Evolutionary conservation across 2,888 invertebrate genomes (phyloP).

Genomic region (Nephrocerus scutellatus): DNA sequence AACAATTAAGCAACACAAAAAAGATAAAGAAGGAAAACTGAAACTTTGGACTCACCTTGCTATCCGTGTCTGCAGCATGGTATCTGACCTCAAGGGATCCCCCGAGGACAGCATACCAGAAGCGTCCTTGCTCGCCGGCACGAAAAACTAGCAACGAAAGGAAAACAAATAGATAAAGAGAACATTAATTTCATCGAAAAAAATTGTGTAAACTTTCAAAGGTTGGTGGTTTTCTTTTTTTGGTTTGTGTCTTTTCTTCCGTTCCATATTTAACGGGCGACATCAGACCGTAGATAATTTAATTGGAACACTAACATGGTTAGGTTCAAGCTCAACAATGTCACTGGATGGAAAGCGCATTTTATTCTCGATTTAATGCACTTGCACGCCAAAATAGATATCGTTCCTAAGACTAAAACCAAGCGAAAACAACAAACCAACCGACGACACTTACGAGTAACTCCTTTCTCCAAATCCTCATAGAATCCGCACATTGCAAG

Average conservation of each 20-base stretch:
- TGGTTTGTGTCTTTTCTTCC: constrained; percentile 9
- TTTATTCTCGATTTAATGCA: too few relatives aligned
- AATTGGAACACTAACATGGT: constrained; percentile 6
- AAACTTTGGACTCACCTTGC: constrained; percentile 51
- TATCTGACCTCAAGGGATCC: constrained; percentile 65
- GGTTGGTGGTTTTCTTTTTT: neutral
- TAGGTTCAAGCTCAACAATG: too few relatives aligned
- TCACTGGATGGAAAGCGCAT: too few relatives aligned
- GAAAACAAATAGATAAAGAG: constrained; percentile 2
- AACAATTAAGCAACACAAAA: too few relatives aligned
- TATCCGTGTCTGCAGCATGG: constrained; percentile 52
- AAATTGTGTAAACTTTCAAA: neutral
- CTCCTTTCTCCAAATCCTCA: constrained; percentile 69
- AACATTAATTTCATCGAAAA: constrained; percentile 6
- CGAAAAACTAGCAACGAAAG: constrained; percentile 56
- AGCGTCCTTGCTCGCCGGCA: constrained; percentile 69
- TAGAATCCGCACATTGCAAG: constrained; percentile 69
- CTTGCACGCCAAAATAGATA: too few relatives aligned
- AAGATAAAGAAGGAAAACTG: constrained; percentile 14
- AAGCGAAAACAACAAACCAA: neutral
- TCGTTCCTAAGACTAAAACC: neutral
- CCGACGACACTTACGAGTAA: constrained; percentile 59
- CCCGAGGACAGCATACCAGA: constrained; percentile 70
- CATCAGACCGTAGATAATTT: constrained; percentile 15
- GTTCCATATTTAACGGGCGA: too few relatives aligned